Base-by-base conservation (phyloP, 2,797 vertebrate genomes). In the Ptychobarbus kaznakovi region DNA sequence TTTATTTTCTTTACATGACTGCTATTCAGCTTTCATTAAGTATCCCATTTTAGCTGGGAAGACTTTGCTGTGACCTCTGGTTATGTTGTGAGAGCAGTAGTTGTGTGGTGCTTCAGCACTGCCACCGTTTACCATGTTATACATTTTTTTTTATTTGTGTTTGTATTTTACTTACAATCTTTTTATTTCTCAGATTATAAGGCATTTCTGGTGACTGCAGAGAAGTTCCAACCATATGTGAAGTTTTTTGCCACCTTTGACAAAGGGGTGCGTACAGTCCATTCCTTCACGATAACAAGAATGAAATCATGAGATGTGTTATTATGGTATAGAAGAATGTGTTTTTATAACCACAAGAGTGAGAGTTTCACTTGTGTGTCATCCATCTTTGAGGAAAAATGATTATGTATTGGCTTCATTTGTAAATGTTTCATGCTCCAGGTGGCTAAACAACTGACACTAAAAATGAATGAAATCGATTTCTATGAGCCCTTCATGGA, bases 401-500 rank as follows among this genome's bases (percentile, higher is more conserved):
- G 58, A 68, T 81, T 84, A 53, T 49, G 49, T 76, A 11, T 51
- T 32, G 3, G 16, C 12, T 61, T 61, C 6, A n/a, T 86, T 38
- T 81, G 5, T 80, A 42, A 77, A 13, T 20, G 16, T 38, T 6
- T 73, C 82, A 18, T 87, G 68, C 83, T 87, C 66, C 86, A 99
- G 98, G 97, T 98, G 42, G 97, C 97, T 83, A 99, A 98, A 94
- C 97, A 98, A 82, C 93, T 99, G n/a, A 97, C 97, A 42, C 94
- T 99, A 82, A 99, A 98, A 93, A 96, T 98, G 93, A 99, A 99
- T 0, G 97, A 98, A 90, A 97, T 99, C 46, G 97, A 99, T 89
- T 99, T 99, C 91, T 99, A 98, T 0, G 98, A 99, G 91, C 97
- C 98, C 0, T 99, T 99, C 89, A 99, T 99, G 98, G 97, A 98